phyloP scores from a whole-genome alignment of 2,888 invertebrate genomes.

The Acrobasis consociella region DNA sequence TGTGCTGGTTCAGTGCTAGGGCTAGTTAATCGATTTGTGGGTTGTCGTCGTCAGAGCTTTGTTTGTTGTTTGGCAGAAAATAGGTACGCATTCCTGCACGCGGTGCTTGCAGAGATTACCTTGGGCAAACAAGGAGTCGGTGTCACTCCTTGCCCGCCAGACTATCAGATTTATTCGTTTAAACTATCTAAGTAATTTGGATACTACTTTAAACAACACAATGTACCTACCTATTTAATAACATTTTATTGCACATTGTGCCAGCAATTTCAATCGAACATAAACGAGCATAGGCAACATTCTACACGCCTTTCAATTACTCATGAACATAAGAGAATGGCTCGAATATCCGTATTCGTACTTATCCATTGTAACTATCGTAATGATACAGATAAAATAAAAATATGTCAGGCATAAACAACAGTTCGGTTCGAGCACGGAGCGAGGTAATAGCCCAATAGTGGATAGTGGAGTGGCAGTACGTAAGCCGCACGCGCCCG shows the following conservation, averaged over 20 bases:
- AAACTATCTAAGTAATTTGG: no score
- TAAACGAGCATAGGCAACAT: constrained; percentile 3
- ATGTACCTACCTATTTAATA: not conserved
- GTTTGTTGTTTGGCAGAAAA: no score
- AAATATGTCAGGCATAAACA: constrained; percentile 25
- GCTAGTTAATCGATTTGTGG: no score
- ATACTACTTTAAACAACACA: no score
- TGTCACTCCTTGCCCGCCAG: no score
- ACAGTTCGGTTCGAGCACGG: constrained; percentile 12
- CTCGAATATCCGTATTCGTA: not conserved
- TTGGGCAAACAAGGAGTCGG: no score
- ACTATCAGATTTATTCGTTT: no score
- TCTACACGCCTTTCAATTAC: constrained; percentile 15
- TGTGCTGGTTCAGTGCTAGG: no score
- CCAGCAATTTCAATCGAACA: not conserved
- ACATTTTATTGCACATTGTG: not conserved
- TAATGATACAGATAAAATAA: constrained; percentile 25
- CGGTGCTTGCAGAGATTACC: no score
- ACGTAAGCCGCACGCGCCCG: constrained; percentile 63
- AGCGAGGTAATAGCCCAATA: constrained; percentile 29
- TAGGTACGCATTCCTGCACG: no score
- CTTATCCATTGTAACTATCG: constrained; percentile 23
- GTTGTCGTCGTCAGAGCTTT: no score
- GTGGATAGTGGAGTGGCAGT: constrained; percentile 52
- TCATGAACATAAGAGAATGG: constrained; percentile 10